Base-by-base conservation (phyloP, 1,140 invertebrate species). In the Drosophila kepulauana region DNA sequence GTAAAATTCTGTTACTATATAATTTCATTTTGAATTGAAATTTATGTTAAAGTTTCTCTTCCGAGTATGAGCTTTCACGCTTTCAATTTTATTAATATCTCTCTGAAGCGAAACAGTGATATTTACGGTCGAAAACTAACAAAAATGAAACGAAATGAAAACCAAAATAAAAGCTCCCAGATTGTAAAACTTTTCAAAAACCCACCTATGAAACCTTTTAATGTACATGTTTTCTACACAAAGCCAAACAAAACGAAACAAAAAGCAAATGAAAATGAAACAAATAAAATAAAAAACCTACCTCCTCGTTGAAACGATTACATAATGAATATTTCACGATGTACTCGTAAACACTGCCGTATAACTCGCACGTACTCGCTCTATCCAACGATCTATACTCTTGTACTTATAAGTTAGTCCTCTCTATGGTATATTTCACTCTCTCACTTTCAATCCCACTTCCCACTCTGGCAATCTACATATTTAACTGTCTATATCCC, bases 121-220 rank as follows among this genome's bases (percentile, higher is more conserved):
- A 90, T 89, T 86, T 85, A 90, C 45, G 78, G 81, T 88, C 67
- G 61, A 81, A 65, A 66, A 48, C 68, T 48, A 82, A 54, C 10
- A 33, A 59, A 67, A 38, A 38, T 10, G 7, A 38, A 38, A 59
- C 63, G 61, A 72, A 74, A 79, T 35, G 30, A 67, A 67, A 75
- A 64, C 46, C 49, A 69, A 67, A 84, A 63, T 35, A 65, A 66
- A 70, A 57, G 56, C 64, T 77, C 75, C 73, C 70, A 79, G 68
- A 82, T 78, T 75, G 61, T 78, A 75, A 62, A 68, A 68, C 71
- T 79, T 89, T 88, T 78, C 76, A 76, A 79, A 65, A 65, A 90
- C 85, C 85, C 85, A 89, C 85, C 85, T 90, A 89, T 67, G 63
- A 85, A 81, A 85, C 85, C 85, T 85, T 79, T 88, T 80, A 80